phyloP scores from a whole-genome alignment of 2,797 vertebrate species.

The Lateolabrax maculatus region DNA sequence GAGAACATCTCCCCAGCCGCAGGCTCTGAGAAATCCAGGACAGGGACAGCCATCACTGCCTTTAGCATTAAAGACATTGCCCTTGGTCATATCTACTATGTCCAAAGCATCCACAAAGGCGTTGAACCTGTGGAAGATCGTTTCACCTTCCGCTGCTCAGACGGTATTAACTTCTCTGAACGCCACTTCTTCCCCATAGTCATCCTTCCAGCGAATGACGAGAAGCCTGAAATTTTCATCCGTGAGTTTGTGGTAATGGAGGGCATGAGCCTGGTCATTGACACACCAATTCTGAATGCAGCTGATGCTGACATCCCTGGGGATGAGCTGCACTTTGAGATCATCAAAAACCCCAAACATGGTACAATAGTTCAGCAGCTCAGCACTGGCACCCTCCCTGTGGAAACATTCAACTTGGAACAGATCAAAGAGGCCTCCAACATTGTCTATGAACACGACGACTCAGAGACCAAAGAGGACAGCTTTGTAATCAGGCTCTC shows the following conservation, averaged over 20 bases:
- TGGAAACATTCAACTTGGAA: slow-evolving; percentile 86
- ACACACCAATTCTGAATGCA: slow-evolving; percentile 88
- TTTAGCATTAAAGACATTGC: slow-evolving; percentile 89
- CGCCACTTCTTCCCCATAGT: slow-evolving; percentile 89
- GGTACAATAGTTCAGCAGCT: slow-evolving; percentile 90
- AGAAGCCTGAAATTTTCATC: slow-evolving; percentile 90
- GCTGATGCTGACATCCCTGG: slow-evolving; percentile 88
- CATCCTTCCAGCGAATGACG: slow-evolving; percentile 90
- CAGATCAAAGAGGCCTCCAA: slow-evolving; percentile 90
- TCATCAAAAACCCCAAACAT: slow-evolving; percentile 87
- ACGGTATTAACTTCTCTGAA: slow-evolving; percentile 91
- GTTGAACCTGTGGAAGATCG: slow-evolving; percentile 90
- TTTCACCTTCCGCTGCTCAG: slow-evolving; percentile 91
- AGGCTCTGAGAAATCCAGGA: slow-evolving; percentile 89
- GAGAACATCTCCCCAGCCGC: slow-evolving; percentile 90
- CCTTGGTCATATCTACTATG: slow-evolving; percentile 86
- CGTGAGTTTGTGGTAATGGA: slow-evolving; percentile 92
- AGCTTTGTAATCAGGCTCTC: slow-evolving; percentile 89
- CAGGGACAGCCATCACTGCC: slow-evolving; percentile 89
- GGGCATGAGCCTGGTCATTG: slow-evolving; percentile 92
- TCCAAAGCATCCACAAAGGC: slow-evolving; percentile 93
- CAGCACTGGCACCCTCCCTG: slow-evolving; percentile 81
- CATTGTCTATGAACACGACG: slow-evolving; percentile 92
- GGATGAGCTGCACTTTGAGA: slow-evolving; percentile 88
- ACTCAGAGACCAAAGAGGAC: slow-evolving; percentile 91